phyloP scores from a whole-genome alignment of 2,113 vertebrate genomes.

The Sander lucioperca region DNA sequence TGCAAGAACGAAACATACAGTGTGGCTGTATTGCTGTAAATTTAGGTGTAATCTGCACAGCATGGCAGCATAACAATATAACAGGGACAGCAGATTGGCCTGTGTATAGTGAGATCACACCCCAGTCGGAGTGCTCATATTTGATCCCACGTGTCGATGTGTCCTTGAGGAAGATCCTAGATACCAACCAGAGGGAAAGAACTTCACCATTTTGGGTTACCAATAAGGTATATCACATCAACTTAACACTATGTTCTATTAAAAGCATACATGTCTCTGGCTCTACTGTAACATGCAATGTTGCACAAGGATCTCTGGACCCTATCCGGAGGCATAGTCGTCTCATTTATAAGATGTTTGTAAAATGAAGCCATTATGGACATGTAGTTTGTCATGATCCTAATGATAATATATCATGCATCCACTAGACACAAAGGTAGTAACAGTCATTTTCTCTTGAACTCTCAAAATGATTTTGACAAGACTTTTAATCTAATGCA shows the following conservation, averaged over 20 bases:
- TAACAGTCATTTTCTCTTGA: neutral
- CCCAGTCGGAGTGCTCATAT: slow-evolving; percentile 26
- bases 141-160: neutral
- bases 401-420: neutral
- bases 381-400: neutral
- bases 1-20: neutral
- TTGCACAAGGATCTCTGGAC: neutral
- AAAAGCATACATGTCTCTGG: neutral
- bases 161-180: slow-evolving; percentile 34
- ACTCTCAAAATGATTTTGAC: neutral
- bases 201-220: neutral
- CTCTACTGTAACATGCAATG: neutral
- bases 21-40: neutral
- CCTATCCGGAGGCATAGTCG: neutral
- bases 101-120: slow-evolving; percentile 49
- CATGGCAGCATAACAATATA: slow-evolving; percentile 14
- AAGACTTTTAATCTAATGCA: neutral
- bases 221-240: slow-evolving; percentile 3
- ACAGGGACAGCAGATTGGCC: slow-evolving; percentile 49
- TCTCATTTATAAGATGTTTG: neutral
- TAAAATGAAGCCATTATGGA: neutral
- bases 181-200: neutral
- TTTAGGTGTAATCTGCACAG: slow-evolving; percentile 15
- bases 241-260: neutral
- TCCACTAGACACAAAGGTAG: neutral